Evolutionary conservation across 92 coral and sea anemone genomes (phyloP).

Genomic region (Heteractis magnifica): DNA sequence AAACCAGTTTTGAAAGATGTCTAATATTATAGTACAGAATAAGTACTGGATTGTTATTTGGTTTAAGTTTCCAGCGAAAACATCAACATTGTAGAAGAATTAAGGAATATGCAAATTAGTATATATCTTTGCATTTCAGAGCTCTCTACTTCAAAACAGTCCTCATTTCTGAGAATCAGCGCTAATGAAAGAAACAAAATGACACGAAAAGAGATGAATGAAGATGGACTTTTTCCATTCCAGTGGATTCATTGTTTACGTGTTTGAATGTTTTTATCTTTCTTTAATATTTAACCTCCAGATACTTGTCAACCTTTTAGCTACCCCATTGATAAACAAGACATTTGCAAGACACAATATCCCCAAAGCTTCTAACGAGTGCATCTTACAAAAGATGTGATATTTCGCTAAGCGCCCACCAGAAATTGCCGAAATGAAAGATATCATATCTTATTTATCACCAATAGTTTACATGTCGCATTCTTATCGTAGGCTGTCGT

Average conservation of each 20-base stretch:
- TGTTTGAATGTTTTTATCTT: slow-evolving; percentile 10
- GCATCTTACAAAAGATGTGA: slow-evolving; percentile 15
- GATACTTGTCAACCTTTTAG: slow-evolving; percentile 19
- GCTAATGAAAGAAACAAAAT: too few species aligned
- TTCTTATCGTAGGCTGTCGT: slow-evolving; percentile 8
- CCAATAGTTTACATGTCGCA: slow-evolving; percentile 19
- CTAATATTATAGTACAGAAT: too few species aligned
- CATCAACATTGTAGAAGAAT: too few species aligned
- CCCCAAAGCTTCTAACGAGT: slow-evolving; percentile 13
- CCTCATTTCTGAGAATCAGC: too few species aligned
- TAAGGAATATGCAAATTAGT: too few species aligned
- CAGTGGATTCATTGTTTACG: not conserved
- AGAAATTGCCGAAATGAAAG: slow-evolving; percentile 13
- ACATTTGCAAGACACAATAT: slow-evolving; percentile 11
- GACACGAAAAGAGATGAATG: too few species aligned
- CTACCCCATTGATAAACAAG: slow-evolving; percentile 2
- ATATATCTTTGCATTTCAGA: too few species aligned
- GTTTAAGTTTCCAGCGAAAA: too few species aligned
- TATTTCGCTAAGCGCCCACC: slow-evolving; percentile 12
- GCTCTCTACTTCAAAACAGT: too few species aligned
- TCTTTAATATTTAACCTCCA: not conserved
- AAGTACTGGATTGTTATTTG: too few species aligned
- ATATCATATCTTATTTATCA: slow-evolving; percentile 10
- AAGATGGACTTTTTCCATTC: not conserved
- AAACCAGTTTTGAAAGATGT: too few species aligned